phyloP scores from a whole-genome alignment of 37 sponge, comb jelly and placozoan species.

The Aphrocallistes beatrix region DNA sequence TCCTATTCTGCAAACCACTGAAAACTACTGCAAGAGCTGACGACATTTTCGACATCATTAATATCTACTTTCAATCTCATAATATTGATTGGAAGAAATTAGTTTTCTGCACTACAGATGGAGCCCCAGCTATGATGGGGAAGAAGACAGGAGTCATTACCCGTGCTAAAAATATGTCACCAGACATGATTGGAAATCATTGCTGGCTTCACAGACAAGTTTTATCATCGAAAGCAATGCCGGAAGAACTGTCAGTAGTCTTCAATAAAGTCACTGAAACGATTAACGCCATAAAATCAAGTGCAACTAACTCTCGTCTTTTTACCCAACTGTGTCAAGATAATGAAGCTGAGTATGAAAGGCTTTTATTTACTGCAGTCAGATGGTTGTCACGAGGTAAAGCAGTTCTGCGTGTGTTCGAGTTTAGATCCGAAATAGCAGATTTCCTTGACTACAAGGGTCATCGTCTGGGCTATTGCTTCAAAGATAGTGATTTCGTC shows the following conservation, averaged over 20 bases:
- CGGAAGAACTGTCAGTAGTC: background rate
- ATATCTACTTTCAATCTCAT: background rate
- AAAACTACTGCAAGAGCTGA: background rate
- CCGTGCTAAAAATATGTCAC: background rate
- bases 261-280: background rate
- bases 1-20: background rate
- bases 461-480: background rate
- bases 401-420: slow-evolving; percentile 8
- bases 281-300: background rate
- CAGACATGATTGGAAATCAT: background rate
- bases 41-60: background rate
- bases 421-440: background rate
- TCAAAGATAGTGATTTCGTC: background rate
- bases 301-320: slow-evolving; percentile 13
- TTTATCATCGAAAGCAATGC: slow-evolving; percentile 2
- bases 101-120: slow-evolving; percentile 5
- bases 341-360: background rate
- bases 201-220: slow-evolving; percentile 1
- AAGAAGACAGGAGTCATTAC: background rate
- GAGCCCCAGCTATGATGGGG: slow-evolving; percentile 16
- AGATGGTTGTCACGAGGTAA: slow-evolving; percentile 8
- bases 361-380: background rate
- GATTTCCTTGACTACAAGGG: background rate
- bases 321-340: background rate
- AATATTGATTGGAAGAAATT: background rate